phyloP scores from a whole-genome alignment of 2,113 vertebrate species.

The Psettodes erumei region DNA sequence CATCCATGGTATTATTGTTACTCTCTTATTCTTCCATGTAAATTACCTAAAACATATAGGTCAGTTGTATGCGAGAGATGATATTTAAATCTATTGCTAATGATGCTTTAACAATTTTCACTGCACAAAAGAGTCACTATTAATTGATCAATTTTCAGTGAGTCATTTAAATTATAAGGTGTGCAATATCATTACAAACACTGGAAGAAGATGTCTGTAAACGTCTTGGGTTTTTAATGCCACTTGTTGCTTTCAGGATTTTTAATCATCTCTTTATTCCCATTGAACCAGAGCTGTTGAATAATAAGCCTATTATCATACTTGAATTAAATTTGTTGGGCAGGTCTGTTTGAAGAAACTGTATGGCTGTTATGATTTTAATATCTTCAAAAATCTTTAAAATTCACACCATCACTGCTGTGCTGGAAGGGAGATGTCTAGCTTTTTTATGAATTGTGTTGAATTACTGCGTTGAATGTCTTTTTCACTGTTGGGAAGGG shows the following conservation, averaged over 20 bases:
- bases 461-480: slow-evolving; percentile 55
- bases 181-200: slow-evolving; percentile 62
- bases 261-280: slow-evolving; percentile 45
- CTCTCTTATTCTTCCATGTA: background rate
- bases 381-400: slow-evolving; percentile 34
- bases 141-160: background rate
- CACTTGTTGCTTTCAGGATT: slow-evolving; percentile 33
- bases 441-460: slow-evolving; percentile 52
- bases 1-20: background rate
- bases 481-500: slow-evolving; percentile 62
- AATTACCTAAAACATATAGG: background rate
- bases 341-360: slow-evolving; percentile 40
- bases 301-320: slow-evolving; percentile 46
- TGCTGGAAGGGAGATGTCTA: slow-evolving; percentile 29
- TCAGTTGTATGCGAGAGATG: slow-evolving; percentile 7
- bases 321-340: slow-evolving; percentile 56
- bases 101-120: slow-evolving; percentile 31
- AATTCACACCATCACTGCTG: slow-evolving; percentile 27
- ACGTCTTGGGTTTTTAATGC: slow-evolving; percentile 37
- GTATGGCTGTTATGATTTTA: slow-evolving; percentile 46
- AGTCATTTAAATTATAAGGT: slow-evolving; percentile 49
- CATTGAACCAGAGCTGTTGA: slow-evolving; percentile 38
- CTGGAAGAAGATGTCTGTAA: slow-evolving; percentile 30
- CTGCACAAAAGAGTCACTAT: background rate
- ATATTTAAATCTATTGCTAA: slow-evolving; percentile 27